These are phyloP conservation scores for Tupaia tana DNA, from an alignment of 2,113 vertebrate genomes.

Conservation along the genomic window DNA sequence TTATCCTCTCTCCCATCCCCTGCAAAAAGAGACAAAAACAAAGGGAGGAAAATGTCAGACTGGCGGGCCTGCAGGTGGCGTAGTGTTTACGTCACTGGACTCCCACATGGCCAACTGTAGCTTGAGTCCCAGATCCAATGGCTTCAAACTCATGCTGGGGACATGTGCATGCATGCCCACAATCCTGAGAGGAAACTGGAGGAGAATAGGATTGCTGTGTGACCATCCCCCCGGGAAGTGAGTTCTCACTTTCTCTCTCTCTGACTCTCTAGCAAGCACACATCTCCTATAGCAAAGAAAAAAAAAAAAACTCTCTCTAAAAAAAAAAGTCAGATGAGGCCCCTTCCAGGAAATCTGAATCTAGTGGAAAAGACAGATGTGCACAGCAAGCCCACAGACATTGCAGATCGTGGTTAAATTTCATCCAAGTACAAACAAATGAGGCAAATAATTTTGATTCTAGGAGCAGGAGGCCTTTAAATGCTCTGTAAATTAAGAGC, in stretches of 20 bases:
- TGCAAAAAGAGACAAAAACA: background rate
- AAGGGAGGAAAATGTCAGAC: background rate
- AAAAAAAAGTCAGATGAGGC: background rate
- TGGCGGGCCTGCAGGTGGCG: too few relatives aligned
- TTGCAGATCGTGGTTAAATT: background rate
- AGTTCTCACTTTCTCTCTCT: too few relatives aligned
- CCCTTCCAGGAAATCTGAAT: background rate
- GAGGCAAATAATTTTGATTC: background rate
- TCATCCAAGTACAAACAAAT: background rate
- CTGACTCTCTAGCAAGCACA: too few relatives aligned
- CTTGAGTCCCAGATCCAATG: too few relatives aligned
- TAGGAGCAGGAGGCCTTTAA: background rate
- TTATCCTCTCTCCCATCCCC: background rate
- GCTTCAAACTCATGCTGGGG: too few relatives aligned
- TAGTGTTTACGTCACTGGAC: too few relatives aligned
- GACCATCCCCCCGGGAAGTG: too few relatives aligned
- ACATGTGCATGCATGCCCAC: too few relatives aligned
- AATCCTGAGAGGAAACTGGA: too few relatives aligned
- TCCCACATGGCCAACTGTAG: too few relatives aligned
- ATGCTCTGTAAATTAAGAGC: background rate
- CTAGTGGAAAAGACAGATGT: background rate
- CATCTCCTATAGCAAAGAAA: background rate
- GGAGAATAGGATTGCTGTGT: too few relatives aligned
- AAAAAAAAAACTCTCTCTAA: background rate
- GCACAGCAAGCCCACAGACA: background rate